These are phyloP conservation scores for Amblyjoppa proteus DNA, from an alignment of 2,888 invertebrate genomes.

Conservation along the genomic window DNA sequence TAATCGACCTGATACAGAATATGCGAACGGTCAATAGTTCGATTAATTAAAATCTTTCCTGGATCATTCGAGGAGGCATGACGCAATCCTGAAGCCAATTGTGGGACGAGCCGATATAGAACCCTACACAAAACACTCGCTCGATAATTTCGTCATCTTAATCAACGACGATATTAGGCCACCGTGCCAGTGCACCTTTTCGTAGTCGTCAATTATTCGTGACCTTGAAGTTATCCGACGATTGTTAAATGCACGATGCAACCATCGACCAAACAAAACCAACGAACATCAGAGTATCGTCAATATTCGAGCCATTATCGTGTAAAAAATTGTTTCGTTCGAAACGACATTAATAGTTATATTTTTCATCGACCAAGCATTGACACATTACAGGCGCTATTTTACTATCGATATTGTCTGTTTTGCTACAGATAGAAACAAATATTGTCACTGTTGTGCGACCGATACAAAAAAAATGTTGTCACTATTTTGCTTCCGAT, in stretches of 20 bases:
- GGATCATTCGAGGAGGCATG: neutral
- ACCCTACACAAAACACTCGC: constrained; percentile 11
- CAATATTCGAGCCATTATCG: neutral
- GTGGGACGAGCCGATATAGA: constrained; percentile 45
- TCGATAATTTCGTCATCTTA: constrained; percentile 16
- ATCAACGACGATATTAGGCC: neutral
- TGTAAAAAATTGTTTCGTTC: neutral
- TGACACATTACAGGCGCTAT: neutral
- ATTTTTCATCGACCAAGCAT: neutral
- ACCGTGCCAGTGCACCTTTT: neutral
- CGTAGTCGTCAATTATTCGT: neutral
- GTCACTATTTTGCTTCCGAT: no score
- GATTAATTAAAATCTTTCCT: neutral
- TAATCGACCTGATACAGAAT: no score
- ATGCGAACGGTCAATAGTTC: no score
- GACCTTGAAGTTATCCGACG: constrained; percentile 23
- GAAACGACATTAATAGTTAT: neutral
- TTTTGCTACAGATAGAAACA: no score
- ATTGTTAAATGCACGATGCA: constrained; percentile 15
- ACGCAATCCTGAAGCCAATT: constrained; percentile 48
- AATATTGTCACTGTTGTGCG: no score
- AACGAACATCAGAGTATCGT: neutral
- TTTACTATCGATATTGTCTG: no score
- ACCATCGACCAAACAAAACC: constrained; percentile 26
- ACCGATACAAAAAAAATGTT: no score